Evolutionary conservation across 2,797 vertebrate genomes (phyloP).

Genomic region (Mormyrus proboscirostris): DNA sequence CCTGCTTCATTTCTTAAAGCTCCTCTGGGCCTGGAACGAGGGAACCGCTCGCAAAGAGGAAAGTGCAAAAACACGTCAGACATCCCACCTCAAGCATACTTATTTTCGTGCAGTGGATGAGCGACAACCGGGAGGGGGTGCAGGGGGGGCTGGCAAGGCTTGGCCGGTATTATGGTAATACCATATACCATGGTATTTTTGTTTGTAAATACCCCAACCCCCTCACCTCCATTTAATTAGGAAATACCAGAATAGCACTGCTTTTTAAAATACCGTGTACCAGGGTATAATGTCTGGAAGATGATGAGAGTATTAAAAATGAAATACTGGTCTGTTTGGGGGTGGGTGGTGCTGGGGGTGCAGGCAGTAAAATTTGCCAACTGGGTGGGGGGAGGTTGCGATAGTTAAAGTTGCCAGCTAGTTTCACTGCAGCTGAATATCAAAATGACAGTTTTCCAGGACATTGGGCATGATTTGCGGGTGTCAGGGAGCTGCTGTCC

Average conservation of each 20-base stretch:
- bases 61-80: not conserved
- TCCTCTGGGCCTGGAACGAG: not conserved
- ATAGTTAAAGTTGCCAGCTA: not conserved
- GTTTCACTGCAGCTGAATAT: not conserved
- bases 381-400: not conserved
- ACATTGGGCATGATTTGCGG: not conserved
- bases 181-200: not conserved
- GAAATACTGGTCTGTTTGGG: not conserved
- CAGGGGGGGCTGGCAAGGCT: not conserved
- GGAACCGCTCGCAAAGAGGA: not conserved
- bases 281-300: not conserved
- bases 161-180: not conserved
- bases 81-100: not conserved
- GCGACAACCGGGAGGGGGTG: not conserved
- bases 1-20: conserved; percentile 16
- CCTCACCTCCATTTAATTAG: not conserved
- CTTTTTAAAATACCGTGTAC: not conserved
- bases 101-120: not conserved
- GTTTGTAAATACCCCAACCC: not conserved
- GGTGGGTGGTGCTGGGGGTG: not conserved
- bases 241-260: not conserved
- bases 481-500: not conserved
- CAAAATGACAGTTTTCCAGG: not conserved
- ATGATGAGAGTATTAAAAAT: not conserved
- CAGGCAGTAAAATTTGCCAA: not conserved